Evolutionary conservation across 2,113 vertebrate genomes (phyloP).

Genomic region (Lates calcarifer): DNA sequence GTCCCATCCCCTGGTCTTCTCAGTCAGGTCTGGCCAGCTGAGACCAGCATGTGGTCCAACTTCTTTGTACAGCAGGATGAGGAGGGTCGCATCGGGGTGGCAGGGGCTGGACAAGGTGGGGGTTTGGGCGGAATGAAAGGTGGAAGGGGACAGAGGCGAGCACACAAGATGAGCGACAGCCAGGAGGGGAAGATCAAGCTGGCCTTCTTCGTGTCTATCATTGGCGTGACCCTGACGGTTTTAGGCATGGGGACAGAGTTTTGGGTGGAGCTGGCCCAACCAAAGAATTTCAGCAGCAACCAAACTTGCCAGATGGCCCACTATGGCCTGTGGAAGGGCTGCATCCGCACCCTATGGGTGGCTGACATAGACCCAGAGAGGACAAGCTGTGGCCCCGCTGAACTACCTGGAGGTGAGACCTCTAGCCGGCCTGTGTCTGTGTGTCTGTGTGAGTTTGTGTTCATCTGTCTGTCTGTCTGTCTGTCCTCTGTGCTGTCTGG

Average conservation of each 20-base stretch:
- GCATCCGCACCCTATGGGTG: conserved; percentile 88
- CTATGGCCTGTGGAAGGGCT: conserved; percentile 92
- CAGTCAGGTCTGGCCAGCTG: neutral
- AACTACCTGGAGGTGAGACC: conserved; percentile 91
- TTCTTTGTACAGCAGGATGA: conserved; percentile 89
- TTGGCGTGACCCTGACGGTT: conserved; percentile 88
- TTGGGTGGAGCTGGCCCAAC: conserved; percentile 91
- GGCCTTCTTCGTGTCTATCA: conserved; percentile 85
- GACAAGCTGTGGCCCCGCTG: conserved; percentile 88
- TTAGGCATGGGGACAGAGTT: conserved; percentile 92
- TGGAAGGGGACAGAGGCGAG: conserved; percentile 70
- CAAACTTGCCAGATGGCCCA: conserved; percentile 88
- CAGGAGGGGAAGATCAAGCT: conserved; percentile 90
- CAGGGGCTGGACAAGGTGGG: conserved; percentile 62
- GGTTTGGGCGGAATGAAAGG: conserved; percentile 66
- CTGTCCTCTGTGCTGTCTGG: conserved; percentile 19
- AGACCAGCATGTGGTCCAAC: conserved; percentile 91
- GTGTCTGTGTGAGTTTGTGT: conserved; percentile 76
- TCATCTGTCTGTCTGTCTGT: conserved; percentile 69
- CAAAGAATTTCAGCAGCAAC: conserved; percentile 85
- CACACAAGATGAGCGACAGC: conserved; percentile 87
- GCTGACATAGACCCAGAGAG: conserved; percentile 86
- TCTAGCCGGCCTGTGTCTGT: conserved; percentile 69
- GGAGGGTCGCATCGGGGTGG: conserved; percentile 78
- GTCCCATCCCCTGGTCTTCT: neutral